Evolutionary conservation across 1,140 invertebrate genomes (phyloP), one percentile per base, ranked within the genome.

Genomic region (Drosophila nebulosa): DNA sequence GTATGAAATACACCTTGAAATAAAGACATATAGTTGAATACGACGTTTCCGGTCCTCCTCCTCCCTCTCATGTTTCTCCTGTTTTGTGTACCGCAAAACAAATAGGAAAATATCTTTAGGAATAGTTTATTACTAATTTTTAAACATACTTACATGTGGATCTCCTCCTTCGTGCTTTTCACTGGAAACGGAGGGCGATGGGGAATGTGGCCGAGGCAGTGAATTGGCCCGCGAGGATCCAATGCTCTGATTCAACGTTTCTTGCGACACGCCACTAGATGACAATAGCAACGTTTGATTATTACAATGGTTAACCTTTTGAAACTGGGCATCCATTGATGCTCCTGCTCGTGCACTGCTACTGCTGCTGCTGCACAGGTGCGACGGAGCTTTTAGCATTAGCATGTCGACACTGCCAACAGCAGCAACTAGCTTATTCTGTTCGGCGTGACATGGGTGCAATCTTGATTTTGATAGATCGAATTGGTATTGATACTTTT

Each of bases 11-110:
- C 98, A 99, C 91, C 99, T 94, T 73, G 98, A 98, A 76, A 99
- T 97, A 92, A 99, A 99, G 61, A 99, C 98, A 92, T 99, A 99
- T 21, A 99, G 92, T 91, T 99, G 99, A 42, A 99, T 95, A 57
- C 97, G 94, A 51, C 95, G 94, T 92, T 99, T 98, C 60, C 97
- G 94, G 86, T 98, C 97, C 90, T 98, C 97, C 92, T 99, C 97
- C 86, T 98, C 96, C 35, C 96, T 94, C 91, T 98, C 97, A 78
- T 96, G 95, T 84, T 95, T 95, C 65, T 96, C 96, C 95, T 96
- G 16, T 50, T 18, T 1, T 7, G 4, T 7, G 7, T 46, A 6
- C 7, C 14, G 2, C 2, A 46, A 46, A 21, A n/a, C 24, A 35
- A 18, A 36, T 30, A 27, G 14, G 24, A 46, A 21, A 46, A 46